These are phyloP conservation scores for Acanthococcus lagerstroemiae DNA, from an alignment of 2,888 invertebrate genomes.

Conservation along the genomic window DNA sequence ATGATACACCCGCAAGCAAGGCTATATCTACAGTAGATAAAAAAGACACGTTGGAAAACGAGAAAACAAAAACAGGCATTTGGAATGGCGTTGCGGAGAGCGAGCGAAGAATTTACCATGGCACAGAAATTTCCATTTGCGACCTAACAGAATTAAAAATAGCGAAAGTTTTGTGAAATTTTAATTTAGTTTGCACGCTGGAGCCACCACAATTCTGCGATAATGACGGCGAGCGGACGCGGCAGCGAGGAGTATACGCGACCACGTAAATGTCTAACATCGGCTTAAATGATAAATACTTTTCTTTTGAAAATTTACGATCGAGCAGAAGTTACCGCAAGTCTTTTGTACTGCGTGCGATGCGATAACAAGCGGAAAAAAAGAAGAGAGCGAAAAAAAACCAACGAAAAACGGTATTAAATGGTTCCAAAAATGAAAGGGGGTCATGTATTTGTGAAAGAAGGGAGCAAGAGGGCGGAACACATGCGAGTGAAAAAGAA, in stretches of 20 bases:
- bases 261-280: background rate
- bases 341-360: background rate
- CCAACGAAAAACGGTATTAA: background rate
- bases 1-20: too few species aligned
- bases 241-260: background rate
- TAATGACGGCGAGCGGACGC: background rate
- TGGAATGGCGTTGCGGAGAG: too few species aligned
- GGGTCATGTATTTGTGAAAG: too few species aligned
- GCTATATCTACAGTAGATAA: too few species aligned
- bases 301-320: background rate
- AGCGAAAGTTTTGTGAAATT: constrained; percentile 2
- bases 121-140: background rate
- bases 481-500: background rate
- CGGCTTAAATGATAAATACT: background rate
- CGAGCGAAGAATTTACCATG: too few species aligned
- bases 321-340: background rate
- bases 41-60: too few species aligned
- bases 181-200: background rate
- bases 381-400: background rate
- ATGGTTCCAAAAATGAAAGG: background rate
- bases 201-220: background rate
- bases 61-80: too few species aligned
- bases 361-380: background rate
- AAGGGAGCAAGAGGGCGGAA: background rate
- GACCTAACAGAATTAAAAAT: background rate